A percentile compares a stretch with the other conserved stretches of the same genome.
phyloP scores from a whole-genome alignment of 2,888 invertebrate species.

The Eubasilissa splendida region DNA sequence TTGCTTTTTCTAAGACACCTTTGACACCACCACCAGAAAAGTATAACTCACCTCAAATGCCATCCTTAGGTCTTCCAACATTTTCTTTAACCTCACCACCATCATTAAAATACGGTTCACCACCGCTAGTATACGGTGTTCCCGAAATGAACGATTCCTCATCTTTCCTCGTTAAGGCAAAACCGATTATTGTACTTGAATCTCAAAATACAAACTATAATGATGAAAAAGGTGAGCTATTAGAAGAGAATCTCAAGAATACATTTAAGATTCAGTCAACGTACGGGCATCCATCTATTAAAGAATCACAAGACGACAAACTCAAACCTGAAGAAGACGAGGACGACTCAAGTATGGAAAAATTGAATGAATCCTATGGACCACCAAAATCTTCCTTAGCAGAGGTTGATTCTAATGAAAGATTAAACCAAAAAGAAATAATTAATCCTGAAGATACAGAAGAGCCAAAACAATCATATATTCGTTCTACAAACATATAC shows the following conservation, averaged over 20 bases:
- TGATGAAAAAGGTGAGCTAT: background rate
- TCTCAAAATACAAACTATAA: background rate
- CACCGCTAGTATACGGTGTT: background rate
- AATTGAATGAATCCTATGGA: background rate
- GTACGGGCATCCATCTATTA: background rate
- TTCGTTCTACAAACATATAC: conserved; percentile 12
- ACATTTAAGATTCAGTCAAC: background rate
- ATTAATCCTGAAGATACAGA: background rate
- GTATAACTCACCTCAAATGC: background rate
- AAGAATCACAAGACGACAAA: conserved; percentile 8
- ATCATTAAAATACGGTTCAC: background rate
- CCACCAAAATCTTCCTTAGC: conserved; percentile 4
- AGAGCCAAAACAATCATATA: conserved; percentile 14
- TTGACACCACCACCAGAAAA: background rate
- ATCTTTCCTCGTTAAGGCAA: conserved; percentile 14
- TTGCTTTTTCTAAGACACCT: too few relatives aligned
- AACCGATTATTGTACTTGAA: conserved; percentile 27
- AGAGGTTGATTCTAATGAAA: background rate
- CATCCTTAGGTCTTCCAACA: background rate
- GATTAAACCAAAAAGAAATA: background rate
- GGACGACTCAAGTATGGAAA: background rate
- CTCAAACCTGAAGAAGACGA: background rate
- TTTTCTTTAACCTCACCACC: background rate
- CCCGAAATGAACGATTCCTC: conserved; percentile 8
- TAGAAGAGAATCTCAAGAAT: background rate